Base-by-base conservation (phyloP, 2,113 vertebrate genomes). In the Pipa parva region DNA sequence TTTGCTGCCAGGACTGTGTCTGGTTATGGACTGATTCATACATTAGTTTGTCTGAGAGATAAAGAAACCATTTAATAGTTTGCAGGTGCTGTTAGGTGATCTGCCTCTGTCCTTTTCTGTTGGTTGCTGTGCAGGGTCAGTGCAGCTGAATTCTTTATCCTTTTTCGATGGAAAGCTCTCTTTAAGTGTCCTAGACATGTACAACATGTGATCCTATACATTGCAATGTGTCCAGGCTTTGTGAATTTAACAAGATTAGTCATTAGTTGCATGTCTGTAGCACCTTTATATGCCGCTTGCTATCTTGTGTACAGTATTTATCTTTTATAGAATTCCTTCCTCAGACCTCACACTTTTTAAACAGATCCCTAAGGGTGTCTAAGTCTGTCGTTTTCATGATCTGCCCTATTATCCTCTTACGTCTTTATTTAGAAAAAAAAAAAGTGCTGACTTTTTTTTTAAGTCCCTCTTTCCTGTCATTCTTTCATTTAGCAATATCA, bases 81-180 rank as follows among this genome's bases (percentile, higher is more conserved):
- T 83, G 80, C 81, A 83, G 87, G 84, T 86, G 84, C 73, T 78
- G 75, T 69, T 82, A 77, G 76, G 80, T 71, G 60, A 10, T 72
- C 75, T 73, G 69, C 77, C 72, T 75, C 66, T 77, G 64, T 76
- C 79, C 54, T 67, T 69, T 72, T 37, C 72, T 73, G 5, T 77
- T 12, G 74, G 78, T 72, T 71, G 71, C 72, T 72, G 1, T 18
- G 61, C 60, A 64, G 42, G 37, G 71, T 63, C 36, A 48, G 50
- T 52, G 55, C 17, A 29, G 12, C 21, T 54, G 54, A 24, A 79
- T 69, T 81, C 71, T 69, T 69, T 75, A 69, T 73, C 62, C 73
- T 73, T 54, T 31, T 71, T 77, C 74, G 68, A 54, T 59, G 56
- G 37, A 59, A 25, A 1, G 37, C 10, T 15, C 12, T 28, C 22